A percentile compares a stretch with the other conserved stretches of the same genome.
Conservation (phyloP, 2,888 invertebrate genomes). For the Parnassius mnemosyne region DNA sequence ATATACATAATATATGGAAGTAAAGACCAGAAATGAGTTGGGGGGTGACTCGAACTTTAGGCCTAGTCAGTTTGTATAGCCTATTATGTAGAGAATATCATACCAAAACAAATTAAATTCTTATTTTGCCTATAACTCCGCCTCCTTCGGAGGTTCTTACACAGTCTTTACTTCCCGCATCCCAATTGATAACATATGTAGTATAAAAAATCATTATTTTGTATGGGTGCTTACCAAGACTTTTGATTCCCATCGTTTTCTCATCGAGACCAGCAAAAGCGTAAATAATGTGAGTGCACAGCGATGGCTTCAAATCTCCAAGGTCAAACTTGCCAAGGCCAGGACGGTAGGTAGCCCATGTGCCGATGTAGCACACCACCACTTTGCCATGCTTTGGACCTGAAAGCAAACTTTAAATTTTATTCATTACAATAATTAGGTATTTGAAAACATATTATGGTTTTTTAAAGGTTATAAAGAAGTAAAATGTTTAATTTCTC, state of each 20-base stretch:
- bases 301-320: slow-evolving; percentile 84
- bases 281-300: slow-evolving; percentile 91
- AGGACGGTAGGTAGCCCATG: slow-evolving; percentile 89
- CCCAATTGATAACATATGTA: no score
- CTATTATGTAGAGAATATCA: no score
- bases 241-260: slow-evolving; percentile 83
- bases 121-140: no score
- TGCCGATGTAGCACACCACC: slow-evolving; percentile 89
- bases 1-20: no score
- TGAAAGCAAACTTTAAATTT: slow-evolving; percentile 44
- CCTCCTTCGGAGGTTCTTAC: no score
- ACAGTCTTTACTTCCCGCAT: no score
- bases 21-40: no score
- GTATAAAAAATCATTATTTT: no score
- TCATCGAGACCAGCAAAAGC: slow-evolving; percentile 89
- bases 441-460: neutral
- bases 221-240: slow-evolving; percentile 78
- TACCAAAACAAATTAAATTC: no score
- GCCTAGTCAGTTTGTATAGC: no score
- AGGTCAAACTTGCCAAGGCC: slow-evolving; percentile 83
- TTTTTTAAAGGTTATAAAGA: neutral
- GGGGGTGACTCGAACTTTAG: no score
- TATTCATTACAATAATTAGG: neutral
- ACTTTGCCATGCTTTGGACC: slow-evolving; percentile 86
- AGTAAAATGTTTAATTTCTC: neutral